A percentile compares a stretch with the other conserved stretches of the same genome.
These are phyloP conservation scores for Ptilonorhynchus violaceus DNA, from an alignment of 2,113 vertebrate species.

Conservation along the genomic window DNA sequence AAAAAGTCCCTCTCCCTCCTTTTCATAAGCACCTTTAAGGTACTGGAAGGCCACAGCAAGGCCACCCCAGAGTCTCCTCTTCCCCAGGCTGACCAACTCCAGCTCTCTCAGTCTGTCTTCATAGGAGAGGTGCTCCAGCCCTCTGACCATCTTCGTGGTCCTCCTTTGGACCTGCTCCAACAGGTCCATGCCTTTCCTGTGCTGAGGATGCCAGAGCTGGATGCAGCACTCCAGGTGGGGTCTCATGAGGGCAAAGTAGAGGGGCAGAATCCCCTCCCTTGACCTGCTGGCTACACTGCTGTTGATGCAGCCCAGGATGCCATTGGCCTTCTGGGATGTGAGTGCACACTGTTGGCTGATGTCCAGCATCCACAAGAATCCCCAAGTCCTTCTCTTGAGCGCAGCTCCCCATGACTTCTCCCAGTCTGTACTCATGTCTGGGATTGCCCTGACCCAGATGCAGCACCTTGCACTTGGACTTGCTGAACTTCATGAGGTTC, in stretches of 20 bases:
- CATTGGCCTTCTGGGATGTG: background rate
- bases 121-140: background rate
- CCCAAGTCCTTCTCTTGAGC: background rate
- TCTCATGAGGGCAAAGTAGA: background rate
- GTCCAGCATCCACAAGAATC: background rate
- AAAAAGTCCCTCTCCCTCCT: background rate
- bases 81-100: no score
- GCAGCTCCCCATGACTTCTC: background rate
- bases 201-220: background rate
- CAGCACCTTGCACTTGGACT: background rate
- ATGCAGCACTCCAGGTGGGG: background rate
- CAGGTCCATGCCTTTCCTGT: no score
- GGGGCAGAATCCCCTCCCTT: background rate
- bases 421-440: background rate
- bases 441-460: background rate
- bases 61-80: fast-evolving
- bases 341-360: background rate
- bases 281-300: background rate
- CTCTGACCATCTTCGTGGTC: background rate
- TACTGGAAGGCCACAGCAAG: fast-evolving
- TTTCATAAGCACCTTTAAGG: background rate
- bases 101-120: background rate
- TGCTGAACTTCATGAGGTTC: background rate
- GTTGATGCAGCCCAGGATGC: background rate
- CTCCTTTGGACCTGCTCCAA: background rate